phyloP scores from a whole-genome alignment of 2,888 invertebrate genomes.

The Drosophila niveifrons region DNA sequence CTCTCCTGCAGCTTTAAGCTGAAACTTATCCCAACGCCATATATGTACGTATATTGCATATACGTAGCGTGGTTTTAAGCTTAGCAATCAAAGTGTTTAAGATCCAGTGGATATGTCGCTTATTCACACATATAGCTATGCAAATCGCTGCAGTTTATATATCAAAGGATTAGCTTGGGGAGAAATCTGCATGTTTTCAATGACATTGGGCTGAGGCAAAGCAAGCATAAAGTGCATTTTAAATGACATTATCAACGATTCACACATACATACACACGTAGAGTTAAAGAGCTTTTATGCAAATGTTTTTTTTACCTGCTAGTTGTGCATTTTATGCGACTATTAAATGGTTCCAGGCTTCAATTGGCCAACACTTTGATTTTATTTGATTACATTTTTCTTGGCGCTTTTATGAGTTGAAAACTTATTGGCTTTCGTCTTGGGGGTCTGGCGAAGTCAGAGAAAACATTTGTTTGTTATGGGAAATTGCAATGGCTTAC shows the following conservation, averaged over 20 bases:
- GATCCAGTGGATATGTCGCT: slow-evolving; percentile 2
- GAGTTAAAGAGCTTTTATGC: slow-evolving; percentile 57
- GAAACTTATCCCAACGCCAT: not conserved
- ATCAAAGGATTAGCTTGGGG: slow-evolving; percentile 59
- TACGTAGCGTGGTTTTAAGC: slow-evolving; percentile 21
- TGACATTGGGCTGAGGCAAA: slow-evolving; percentile 65
- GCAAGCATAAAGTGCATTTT: slow-evolving; percentile 72
- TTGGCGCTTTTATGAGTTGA: slow-evolving; percentile 19
- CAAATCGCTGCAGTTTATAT: slow-evolving; percentile 59
- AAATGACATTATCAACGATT: slow-evolving; percentile 65
- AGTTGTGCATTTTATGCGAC: slow-evolving; percentile 68
- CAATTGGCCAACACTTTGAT: slow-evolving; percentile 74
- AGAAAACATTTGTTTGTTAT: slow-evolving; percentile 60
- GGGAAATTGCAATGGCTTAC: slow-evolving; percentile 39
- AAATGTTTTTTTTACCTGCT: slow-evolving; percentile 51
- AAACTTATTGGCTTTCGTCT: slow-evolving; percentile 32
- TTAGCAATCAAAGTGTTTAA: slow-evolving; percentile 16
- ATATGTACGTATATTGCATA: not conserved
- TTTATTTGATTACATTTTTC: slow-evolving; percentile 70
- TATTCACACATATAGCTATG: slow-evolving; percentile 37
- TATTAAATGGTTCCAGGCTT: slow-evolving; percentile 35
- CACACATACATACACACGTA: slow-evolving; percentile 22
- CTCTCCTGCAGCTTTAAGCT: slow-evolving; percentile 1
- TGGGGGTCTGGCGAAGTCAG: slow-evolving; percentile 7
- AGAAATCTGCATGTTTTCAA: slow-evolving; percentile 66